Conservation (phyloP, 1,140 invertebrate genomes). For the Coptotermes formosanus region DNA sequence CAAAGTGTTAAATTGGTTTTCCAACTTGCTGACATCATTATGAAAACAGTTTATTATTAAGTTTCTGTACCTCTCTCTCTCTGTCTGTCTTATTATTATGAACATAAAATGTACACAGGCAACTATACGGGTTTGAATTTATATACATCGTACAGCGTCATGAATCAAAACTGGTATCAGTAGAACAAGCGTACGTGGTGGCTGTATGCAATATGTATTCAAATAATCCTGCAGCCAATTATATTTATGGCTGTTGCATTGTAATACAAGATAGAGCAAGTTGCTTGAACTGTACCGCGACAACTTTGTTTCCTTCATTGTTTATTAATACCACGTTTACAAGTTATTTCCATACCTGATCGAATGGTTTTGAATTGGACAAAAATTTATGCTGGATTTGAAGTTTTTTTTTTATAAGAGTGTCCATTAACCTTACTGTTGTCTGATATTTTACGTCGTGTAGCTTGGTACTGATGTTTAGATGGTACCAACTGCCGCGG, state of each 20-base stretch:
- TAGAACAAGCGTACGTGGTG: background rate
- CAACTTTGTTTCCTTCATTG: no score
- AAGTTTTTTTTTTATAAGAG: no score
- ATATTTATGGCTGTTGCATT: background rate
- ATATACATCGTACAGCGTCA: background rate
- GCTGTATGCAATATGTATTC: background rate
- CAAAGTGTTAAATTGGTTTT: slow-evolving; percentile 26
- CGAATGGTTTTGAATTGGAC: no score
- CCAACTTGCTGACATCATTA: slow-evolving; percentile 23
- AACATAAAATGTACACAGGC: slow-evolving; percentile 15
- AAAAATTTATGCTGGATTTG: no score
- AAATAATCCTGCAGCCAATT: background rate
- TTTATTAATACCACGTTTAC: no score
- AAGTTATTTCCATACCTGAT: no score
- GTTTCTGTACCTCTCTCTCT: background rate
- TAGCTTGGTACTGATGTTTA: no score
- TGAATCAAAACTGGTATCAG: slow-evolving; percentile 8
- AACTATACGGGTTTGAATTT: background rate
- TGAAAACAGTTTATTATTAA: slow-evolving; percentile 24
- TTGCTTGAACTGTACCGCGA: no score
- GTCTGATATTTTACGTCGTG: no score
- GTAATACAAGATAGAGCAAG: no score
- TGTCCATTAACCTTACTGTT: no score
- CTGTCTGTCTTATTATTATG: background rate
- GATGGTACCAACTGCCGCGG: no score